phyloP scores from a whole-genome alignment of 2,888 invertebrate species.

The Campoletis raptor region DNA sequence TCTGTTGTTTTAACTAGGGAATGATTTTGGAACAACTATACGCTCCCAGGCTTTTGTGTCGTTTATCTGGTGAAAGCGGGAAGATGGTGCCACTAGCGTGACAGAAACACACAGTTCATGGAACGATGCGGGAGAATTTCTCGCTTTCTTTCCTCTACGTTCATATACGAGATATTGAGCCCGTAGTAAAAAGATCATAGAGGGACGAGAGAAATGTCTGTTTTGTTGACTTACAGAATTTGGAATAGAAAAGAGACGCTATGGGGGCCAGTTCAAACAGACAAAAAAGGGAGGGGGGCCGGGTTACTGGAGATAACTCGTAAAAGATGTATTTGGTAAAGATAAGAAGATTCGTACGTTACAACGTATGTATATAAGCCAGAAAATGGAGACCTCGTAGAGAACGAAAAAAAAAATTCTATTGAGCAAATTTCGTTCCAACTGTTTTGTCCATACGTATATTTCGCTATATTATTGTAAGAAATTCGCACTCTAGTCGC shows the following conservation, averaged over 20 bases:
- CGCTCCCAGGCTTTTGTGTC: conserved; percentile 59
- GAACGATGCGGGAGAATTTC: neutral
- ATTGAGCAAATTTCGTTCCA: neutral
- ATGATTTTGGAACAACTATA: conserved; percentile 32
- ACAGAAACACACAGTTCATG: conserved; percentile 8
- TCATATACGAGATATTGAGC: conserved; percentile 59
- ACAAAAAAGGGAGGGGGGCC: neutral
- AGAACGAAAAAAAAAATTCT: neutral
- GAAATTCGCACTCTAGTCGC: conserved; percentile 7
- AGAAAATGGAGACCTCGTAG: neutral
- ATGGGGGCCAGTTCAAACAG: neutral
- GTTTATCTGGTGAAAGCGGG: conserved; percentile 50
- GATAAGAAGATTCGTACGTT: neutral
- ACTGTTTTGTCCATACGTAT: neutral
- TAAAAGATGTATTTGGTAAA: neutral
- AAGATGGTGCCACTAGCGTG: conserved; percentile 31
- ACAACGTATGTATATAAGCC: neutral
- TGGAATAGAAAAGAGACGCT: conserved; percentile 40
- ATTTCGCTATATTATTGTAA: neutral
- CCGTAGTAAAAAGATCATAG: conserved; percentile 55
- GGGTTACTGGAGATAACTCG: neutral
- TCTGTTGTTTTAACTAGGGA: conserved; percentile 55
- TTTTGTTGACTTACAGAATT: conserved; percentile 57
- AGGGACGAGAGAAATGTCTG: conserved; percentile 65
- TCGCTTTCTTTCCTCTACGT: conserved; percentile 20